A percentile compares a stretch with the other conserved stretches of the same genome.
phyloP scores from a whole-genome alignment of 2,113 vertebrate genomes.

The Crocuta crocuta region DNA sequence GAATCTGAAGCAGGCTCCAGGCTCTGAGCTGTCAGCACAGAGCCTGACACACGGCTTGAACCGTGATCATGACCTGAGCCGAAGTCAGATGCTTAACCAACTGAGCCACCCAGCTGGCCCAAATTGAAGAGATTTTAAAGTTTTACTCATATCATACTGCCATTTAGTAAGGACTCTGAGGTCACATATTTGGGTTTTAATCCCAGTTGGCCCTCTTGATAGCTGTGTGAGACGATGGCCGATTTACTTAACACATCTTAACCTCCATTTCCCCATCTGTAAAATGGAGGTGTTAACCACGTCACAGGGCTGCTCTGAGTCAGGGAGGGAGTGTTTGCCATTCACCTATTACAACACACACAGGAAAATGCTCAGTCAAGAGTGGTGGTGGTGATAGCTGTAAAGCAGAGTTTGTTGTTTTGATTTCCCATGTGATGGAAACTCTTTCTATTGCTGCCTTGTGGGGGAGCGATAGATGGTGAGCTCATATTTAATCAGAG shows the following conservation, averaged over 20 bases:
- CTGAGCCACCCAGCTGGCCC: too few species aligned
- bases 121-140: background rate
- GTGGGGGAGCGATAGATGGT: background rate
- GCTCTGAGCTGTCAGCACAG: too few species aligned
- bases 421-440: background rate
- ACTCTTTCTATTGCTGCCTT: fast-evolving
- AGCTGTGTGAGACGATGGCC: background rate
- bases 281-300: fast-evolving
- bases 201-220: background rate
- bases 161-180: background rate
- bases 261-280: background rate
- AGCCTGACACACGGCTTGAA: too few species aligned
- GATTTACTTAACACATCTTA: background rate
- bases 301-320: background rate
- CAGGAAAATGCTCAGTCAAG: too few species aligned
- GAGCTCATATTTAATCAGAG: background rate
- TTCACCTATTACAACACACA: too few species aligned
- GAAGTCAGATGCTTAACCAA: too few species aligned
- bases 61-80: too few species aligned
- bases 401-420: fast-evolving
- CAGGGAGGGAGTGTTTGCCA: background rate
- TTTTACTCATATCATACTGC: background rate
- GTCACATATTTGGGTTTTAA: background rate
- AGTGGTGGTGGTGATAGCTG: fast-evolving
- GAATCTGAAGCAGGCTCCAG: too few species aligned